Conservation (phyloP, 2,888 invertebrate genomes). For the Aphodius granarius region DNA sequence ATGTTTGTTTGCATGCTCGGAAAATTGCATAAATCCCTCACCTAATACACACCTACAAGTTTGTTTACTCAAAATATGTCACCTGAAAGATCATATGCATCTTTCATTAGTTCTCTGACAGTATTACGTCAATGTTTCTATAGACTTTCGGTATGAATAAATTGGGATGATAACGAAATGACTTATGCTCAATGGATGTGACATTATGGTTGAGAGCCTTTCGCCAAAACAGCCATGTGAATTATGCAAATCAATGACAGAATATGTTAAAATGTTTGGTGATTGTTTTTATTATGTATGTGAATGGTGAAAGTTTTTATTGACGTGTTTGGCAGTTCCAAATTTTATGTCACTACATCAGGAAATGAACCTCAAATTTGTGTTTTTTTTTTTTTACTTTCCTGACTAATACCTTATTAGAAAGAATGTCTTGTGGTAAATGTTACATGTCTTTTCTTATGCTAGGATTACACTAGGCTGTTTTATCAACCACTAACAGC, state of each 20-base stretch:
- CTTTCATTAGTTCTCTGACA: neutral
- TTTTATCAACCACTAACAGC: too few relatives aligned
- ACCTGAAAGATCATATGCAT: too few relatives aligned
- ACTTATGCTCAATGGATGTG: neutral
- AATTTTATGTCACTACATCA: neutral
- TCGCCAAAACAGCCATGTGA: neutral
- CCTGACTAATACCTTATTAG: too few relatives aligned
- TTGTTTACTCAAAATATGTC: too few relatives aligned
- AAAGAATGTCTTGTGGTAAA: too few relatives aligned
- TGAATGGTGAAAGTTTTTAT: neutral
- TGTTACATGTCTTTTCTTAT: too few relatives aligned
- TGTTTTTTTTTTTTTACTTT: neutral
- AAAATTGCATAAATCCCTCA: too few relatives aligned
- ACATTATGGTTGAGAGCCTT: neutral
- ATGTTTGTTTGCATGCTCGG: too few relatives aligned
- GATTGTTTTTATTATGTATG: neutral
- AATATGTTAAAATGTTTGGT: too few relatives aligned
- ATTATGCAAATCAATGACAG: neutral
- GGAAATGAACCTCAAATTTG: neutral
- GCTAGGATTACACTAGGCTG: too few relatives aligned
- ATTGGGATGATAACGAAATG: neutral
- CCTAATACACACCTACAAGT: too few relatives aligned
- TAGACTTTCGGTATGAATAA: neutral
- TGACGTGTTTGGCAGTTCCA: neutral
- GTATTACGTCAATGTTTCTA: neutral